Base-by-base conservation (phyloP, 2,888 invertebrate genomes). In the Pegoplata infirma region DNA sequence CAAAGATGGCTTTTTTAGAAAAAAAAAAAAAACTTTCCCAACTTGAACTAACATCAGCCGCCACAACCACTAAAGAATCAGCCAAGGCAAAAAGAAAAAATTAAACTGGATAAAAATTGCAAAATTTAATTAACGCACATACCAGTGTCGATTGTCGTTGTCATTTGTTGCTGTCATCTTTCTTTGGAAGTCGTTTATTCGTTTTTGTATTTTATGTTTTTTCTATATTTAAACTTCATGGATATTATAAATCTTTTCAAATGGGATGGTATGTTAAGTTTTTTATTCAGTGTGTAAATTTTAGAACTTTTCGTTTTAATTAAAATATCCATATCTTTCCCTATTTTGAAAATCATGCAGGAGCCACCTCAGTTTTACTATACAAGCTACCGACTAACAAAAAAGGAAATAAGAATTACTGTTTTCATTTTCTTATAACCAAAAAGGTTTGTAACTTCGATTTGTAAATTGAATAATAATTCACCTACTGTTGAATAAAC, bases 61-160 rank as follows among this genome's bases (percentile, higher is more conserved):
- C 12, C 55, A 28, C 55, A 73, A 61, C 55, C 59, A 79, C 69
- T 71, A 66, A 40, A 59, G 58, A 69, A 71, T 16, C 32, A 59
- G 17, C 23, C n/a, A n/a, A n/a, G n/a, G 25, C 49, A 68, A 40
- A 23, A 21, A 59, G 10, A 19, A 47, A 25, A 8, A 55, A 44
- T 36, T 44, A n/a, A n/a, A n/a, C n/a, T 32, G 16, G 8, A 61
- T 67, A 66, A 75, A 71, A 67, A 67, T 77, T 63, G 56, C 63
- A 77, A 80, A 82, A 81, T 81, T 82, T 82, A 82, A 82, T 82
- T 82, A 82, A 81, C 81, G 82, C 82, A 81, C 80, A 82, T 82
- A 80, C 80, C 81, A 80, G 75, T 56, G 78, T 82, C 81, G 77
- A 81, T 80, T 82, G 63, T 56, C 73, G 68, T 72, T 80, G 79